Evolutionary conservation across 2,888 invertebrate genomes (phyloP).

Genomic region (Vanessa cardui): DNA sequence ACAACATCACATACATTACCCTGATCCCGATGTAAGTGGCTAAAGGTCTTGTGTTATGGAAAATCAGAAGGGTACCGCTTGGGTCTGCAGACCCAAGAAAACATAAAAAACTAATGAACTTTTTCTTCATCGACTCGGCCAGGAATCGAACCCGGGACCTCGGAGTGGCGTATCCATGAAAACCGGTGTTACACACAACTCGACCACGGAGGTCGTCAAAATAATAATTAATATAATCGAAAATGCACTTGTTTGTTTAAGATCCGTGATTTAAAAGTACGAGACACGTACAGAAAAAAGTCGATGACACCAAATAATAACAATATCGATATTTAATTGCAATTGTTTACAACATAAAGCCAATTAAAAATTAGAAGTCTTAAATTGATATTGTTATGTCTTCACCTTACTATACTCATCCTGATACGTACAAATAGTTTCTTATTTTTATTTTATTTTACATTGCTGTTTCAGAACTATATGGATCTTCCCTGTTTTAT

Average conservation of each 20-base stretch:
- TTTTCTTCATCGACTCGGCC: too few relatives aligned
- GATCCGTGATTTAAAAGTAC: not conserved
- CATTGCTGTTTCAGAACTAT: slow-evolving; percentile 18
- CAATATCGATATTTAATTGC: slow-evolving; percentile 15
- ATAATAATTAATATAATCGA: too few relatives aligned
- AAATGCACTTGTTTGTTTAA: not conserved
- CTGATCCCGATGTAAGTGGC: too few relatives aligned
- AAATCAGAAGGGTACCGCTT: too few relatives aligned
- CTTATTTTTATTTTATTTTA: slow-evolving; percentile 4
- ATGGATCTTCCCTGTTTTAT: not conserved
- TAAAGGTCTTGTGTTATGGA: too few relatives aligned
- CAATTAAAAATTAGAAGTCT: slow-evolving; percentile 34
- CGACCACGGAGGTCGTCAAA: too few relatives aligned
- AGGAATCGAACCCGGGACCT: too few relatives aligned
- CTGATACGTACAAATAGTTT: not conserved
- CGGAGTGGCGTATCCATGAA: too few relatives aligned
- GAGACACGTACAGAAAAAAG: slow-evolving; percentile 9
- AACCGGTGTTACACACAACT: too few relatives aligned
- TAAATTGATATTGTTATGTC: not conserved
- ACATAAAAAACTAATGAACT: too few relatives aligned
- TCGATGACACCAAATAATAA: slow-evolving; percentile 33
- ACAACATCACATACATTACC: too few relatives aligned
- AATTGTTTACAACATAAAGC: slow-evolving; percentile 39
- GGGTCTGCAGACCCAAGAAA: too few relatives aligned
- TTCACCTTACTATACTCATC: not conserved